Evolutionary conservation across 2,113 vertebrate species (phyloP).

Genomic region (Salvator merianae): DNA sequence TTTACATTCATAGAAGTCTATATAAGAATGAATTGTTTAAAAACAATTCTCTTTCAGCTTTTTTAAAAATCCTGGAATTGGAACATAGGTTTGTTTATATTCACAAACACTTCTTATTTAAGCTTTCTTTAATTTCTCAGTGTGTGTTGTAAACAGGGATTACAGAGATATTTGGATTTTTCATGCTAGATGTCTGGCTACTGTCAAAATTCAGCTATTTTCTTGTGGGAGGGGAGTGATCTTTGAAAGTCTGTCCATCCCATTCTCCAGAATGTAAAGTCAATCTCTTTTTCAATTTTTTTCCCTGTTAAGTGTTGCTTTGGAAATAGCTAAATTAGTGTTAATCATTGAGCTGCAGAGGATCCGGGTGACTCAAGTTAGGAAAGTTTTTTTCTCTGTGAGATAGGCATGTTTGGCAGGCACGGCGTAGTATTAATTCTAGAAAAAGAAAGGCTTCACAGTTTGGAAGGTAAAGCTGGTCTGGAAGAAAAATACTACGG

Average conservation of each 20-base stretch:
- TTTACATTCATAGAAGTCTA: conserved; percentile 68
- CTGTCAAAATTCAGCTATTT: conserved; percentile 70
- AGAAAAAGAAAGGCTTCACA: conserved; percentile 19
- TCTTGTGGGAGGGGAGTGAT: conserved; percentile 67
- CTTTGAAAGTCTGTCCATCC: conserved; percentile 25
- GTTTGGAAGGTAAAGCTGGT: conserved; percentile 37
- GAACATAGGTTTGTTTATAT: conserved; percentile 77
- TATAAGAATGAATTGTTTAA: conserved; percentile 77
- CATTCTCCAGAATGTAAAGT: conserved; percentile 49
- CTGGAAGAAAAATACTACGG: conserved; percentile 42
- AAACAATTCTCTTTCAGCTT: conserved; percentile 74
- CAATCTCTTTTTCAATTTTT: background rate
- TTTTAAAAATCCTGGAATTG: conserved; percentile 74
- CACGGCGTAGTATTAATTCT: fast-evolving
- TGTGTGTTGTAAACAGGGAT: conserved; percentile 79
- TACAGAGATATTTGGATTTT: conserved; percentile 77
- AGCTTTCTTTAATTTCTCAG: conserved; percentile 79
- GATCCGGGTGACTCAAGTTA: conserved; percentile 19
- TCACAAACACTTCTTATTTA: conserved; percentile 75
- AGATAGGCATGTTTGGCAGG: conserved; percentile 25
- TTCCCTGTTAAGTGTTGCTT: conserved; percentile 27
- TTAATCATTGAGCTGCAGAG: conserved; percentile 48
- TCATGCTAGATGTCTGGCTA: conserved; percentile 65
- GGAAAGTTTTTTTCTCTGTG: conserved; percentile 29
- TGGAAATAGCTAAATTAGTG: conserved; percentile 44